Base-by-base conservation (phyloP, 2,113 vertebrate species). In the Tinamus guttatus region DNA sequence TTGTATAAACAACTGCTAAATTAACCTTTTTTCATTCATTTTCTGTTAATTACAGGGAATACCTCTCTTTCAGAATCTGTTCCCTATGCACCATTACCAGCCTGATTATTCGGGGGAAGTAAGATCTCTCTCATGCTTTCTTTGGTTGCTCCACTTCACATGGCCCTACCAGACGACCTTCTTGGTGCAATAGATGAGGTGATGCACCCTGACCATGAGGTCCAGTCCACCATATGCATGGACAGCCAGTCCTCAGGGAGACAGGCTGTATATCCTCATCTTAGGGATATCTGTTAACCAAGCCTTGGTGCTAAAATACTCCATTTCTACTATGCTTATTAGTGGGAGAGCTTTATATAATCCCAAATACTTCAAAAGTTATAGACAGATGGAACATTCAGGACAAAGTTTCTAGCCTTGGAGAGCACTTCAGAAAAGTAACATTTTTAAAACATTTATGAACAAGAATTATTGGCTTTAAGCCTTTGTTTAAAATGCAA, bases 401-500 rank as follows among this genome's bases (percentile, higher is more conserved):
- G 34, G 49, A 78, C 32, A 43, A 27, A 92, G 10, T 7, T 73
- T 18, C 21, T 87, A 38, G 5, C 30, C 22, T 30, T 75, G 24
- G 18, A 45, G 52, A 73, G 7, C 8, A n/a, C 43, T 94, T 70
- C 32, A 27, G 63, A 83, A 21, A 7, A 69, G 4, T 71, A 32
- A 68, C 17, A 81, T 67, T 59, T 80, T 20, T 49, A 81, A 85
- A 68, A 76, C 7, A 30, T n/a, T 65, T 89, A 79, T 76, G 27
- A 93, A 56, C 60, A 79, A 18, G 45, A 93, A 74, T 41, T 79
- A n/a, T 76, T 90, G 43, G n/a, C 58, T 54, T 16, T 60, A 91
- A 94, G 40, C 3, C 65, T 94, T 92, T 59, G 18, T 87, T 89
- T 56, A 63, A 90, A 96, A 76, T 47, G 64, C 47, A 81, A 24